Evolutionary conservation across 2,797 vertebrate species (phyloP).

Genomic region (Coilia nasus): DNA sequence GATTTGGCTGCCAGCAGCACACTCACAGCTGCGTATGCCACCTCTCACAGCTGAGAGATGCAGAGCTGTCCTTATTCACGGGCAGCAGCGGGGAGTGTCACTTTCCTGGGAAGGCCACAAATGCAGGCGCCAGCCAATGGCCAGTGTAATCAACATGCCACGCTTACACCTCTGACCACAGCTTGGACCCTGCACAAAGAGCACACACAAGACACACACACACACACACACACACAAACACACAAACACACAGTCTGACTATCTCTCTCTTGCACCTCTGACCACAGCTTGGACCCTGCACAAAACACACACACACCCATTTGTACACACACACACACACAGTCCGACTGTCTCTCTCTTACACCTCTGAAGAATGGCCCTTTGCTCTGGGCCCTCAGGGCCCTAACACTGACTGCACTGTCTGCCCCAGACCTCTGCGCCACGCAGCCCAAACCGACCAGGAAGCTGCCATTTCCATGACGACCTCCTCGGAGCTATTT

Average conservation of each 20-base stretch:
- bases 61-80: neutral
- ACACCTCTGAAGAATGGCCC: constrained; percentile 52
- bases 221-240: neutral
- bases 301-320: neutral
- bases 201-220: constrained; percentile 5
- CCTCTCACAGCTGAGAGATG: constrained; percentile 19
- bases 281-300: neutral
- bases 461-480: constrained; percentile 79
- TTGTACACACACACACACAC: neutral
- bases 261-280: constrained; percentile 1
- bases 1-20: too few relatives aligned
- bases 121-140: neutral
- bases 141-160: neutral
- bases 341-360: neutral
- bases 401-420: constrained; percentile 75
- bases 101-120: constrained; percentile 1
- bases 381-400: constrained; percentile 59
- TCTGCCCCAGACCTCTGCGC: constrained; percentile 67
- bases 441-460: constrained; percentile 58
- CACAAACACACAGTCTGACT: neutral
- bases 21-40: constrained; percentile 30
- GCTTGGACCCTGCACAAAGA: neutral
- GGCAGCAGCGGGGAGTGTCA: neutral
- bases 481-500: constrained; percentile 74
- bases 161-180: neutral